Base-by-base conservation (phyloP, 2,888 invertebrate genomes). In the Carcina quercana region DNA sequence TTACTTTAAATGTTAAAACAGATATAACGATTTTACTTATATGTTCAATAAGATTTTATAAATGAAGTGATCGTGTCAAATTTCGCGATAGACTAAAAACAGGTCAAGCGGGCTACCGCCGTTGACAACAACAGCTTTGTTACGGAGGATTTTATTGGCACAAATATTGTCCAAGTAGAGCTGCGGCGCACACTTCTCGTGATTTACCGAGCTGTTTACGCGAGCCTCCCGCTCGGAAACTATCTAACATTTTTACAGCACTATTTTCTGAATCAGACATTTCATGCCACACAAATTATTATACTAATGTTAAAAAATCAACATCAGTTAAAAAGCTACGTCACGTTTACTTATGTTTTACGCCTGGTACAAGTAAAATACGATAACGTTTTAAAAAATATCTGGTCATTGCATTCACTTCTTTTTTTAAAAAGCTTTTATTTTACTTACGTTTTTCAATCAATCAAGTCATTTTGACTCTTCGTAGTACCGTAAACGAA, bases 171-270 rank as follows among this genome's bases (percentile, higher is more conserved):
- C 69, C 68, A 73, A 74, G 72, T 70, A 64, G 69, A 69, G 69
- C 64, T 66, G 69, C 56, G 69, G 67, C 66, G 66, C 64, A 59
- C 66, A 67, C 65, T 73, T 61, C 59, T 64, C 56, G 67, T 79
- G 79, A 82, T 80, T 80, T 82, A 80, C 74, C 57, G 78, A 66
- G 63, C 69, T 79, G 79, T 82, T 79, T 82, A 80, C 79, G 66
- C 62, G 67, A 64, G 59, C 58, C 66, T 64, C 66, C 65, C 66
- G 60, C 70, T 62, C 56, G 57, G 60, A 61, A 52, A 62, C 66
- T 60, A 58, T 64, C 65, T 60, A 65, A 66, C 68, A 66, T 70
- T 74, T 74, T 72, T 70, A 73, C 65, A 69, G 62, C 59, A 57
- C 62, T 64, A 65, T 68, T 68, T 66, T 56, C 64, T 54, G 57